phyloP scores from a whole-genome alignment of 2,797 vertebrate genomes.

The Peromyscus nudipes region DNA sequence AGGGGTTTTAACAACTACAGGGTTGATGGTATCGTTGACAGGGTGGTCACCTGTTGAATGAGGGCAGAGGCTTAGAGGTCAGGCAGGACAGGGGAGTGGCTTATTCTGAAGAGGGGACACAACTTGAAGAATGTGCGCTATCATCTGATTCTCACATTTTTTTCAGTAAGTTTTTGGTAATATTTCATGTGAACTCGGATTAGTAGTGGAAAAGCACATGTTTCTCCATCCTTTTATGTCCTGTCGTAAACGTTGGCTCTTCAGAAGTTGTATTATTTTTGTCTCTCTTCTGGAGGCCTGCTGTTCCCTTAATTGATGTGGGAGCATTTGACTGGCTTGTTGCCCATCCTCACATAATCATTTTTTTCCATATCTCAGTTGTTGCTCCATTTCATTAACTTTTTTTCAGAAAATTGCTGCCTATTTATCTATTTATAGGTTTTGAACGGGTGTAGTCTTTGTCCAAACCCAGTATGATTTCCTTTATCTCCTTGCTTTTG shows the following conservation, averaged over 20 bases:
- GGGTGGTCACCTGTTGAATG: neutral
- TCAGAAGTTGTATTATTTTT: slow-evolving; percentile 83
- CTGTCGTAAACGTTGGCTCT: slow-evolving; percentile 75
- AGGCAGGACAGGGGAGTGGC: neutral
- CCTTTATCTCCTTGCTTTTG: slow-evolving; percentile 84
- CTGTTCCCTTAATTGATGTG: slow-evolving; percentile 84
- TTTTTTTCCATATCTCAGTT: slow-evolving; percentile 84
- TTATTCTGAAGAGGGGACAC: neutral
- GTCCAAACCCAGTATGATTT: slow-evolving; percentile 83
- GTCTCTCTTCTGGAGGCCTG: slow-evolving; percentile 78
- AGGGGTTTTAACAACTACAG: neutral
- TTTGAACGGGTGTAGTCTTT: slow-evolving; percentile 81
- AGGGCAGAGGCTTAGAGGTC: neutral
- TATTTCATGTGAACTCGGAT: slow-evolving; percentile 71
- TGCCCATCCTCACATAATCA: slow-evolving; percentile 81
- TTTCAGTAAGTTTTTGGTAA: neutral
- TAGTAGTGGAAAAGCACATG: slow-evolving; percentile 70
- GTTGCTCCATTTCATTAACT: slow-evolving; percentile 85
- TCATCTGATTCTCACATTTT: slow-evolving; percentile 60
- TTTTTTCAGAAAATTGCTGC: slow-evolving; percentile 82
- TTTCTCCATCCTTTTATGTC: slow-evolving; percentile 76
- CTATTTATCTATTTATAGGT: slow-evolving; percentile 85
- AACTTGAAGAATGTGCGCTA: slow-evolving; percentile 59
- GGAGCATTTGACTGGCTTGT: slow-evolving; percentile 80
- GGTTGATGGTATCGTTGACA: too few relatives aligned